phyloP scores from a whole-genome alignment of 2,888 invertebrate genomes.

The Rotaria sp. region DNA sequence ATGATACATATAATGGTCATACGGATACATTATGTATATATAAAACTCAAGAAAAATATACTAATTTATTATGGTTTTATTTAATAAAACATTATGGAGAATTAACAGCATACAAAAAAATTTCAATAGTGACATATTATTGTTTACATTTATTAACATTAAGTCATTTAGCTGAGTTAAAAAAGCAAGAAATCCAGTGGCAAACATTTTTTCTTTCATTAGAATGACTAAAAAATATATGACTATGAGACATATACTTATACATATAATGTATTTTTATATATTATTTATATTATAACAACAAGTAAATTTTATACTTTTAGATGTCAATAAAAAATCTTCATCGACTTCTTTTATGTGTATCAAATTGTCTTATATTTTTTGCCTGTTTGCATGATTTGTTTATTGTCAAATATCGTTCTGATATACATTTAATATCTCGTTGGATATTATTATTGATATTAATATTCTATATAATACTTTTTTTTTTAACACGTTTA shows the following conservation, averaged over 20 bases:
- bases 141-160: background rate
- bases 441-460: background rate
- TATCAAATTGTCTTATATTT: constrained; percentile 1
- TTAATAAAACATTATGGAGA: background rate
- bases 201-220: background rate
- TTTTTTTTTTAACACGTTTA: background rate
- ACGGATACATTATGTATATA: background rate
- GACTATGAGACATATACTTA: no score
- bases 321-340: background rate
- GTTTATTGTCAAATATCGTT: background rate
- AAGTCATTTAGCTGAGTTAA: background rate
- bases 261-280: no score
- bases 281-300: no score
- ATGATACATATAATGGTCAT: background rate
- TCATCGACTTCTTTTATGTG: background rate
- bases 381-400: constrained; percentile 17
- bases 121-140: background rate
- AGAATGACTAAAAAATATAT: background rate
- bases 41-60: background rate
- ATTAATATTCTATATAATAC: background rate
- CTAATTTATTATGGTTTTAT: background rate
- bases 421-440: background rate
- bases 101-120: background rate
- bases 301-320: background rate
- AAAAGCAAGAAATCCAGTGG: background rate